Evolutionary conservation across 23 tunicate species (phyloP).

Genomic region (Diplosoma virens): DNA sequence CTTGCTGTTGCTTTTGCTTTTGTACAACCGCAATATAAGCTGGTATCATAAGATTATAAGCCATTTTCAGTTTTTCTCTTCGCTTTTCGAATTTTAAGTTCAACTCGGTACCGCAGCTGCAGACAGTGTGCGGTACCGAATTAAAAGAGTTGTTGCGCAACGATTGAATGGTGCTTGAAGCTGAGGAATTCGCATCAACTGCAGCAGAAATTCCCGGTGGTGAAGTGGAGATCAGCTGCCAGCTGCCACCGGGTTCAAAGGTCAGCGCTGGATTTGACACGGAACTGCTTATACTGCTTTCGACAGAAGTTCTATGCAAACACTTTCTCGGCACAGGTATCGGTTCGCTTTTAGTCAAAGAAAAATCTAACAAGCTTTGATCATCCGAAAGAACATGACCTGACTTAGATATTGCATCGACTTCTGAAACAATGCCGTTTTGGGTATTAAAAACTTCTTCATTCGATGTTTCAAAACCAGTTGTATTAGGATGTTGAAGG

Average conservation of each 20-base stretch:
- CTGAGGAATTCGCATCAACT: not conserved
- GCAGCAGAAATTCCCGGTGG: conserved; percentile 12
- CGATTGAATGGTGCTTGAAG: not conserved
- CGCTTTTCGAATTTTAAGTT: conserved; percentile 40
- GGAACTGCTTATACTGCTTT: not conserved
- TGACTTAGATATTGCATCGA: not conserved
- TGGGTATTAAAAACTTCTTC: conserved; percentile 2
- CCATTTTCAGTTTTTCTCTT: conserved; percentile 45
- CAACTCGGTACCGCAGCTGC: not conserved
- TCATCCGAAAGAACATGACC: not conserved
- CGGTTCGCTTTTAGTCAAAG: conserved; percentile 27
- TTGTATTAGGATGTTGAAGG: conserved; percentile 28
- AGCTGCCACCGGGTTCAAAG: conserved; percentile 65
- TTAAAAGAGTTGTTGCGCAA: conserved; percentile 34
- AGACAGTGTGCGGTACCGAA: not conserved
- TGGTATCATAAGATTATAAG: conserved; percentile 53
- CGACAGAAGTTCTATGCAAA: not conserved
- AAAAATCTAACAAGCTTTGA: not conserved
- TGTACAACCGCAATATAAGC: conserved; percentile 56
- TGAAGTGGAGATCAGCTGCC: conserved; percentile 59
- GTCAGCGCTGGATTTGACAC: conserved; percentile 13
- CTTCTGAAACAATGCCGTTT: not conserved
- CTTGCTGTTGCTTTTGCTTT: conserved; percentile 35
- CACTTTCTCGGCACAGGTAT: conserved; percentile 31
- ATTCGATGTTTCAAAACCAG: conserved; percentile 52